These are phyloP conservation scores for Procambarus virginalis DNA, from an alignment of 1,140 invertebrate species.

Conservation along the genomic window DNA sequence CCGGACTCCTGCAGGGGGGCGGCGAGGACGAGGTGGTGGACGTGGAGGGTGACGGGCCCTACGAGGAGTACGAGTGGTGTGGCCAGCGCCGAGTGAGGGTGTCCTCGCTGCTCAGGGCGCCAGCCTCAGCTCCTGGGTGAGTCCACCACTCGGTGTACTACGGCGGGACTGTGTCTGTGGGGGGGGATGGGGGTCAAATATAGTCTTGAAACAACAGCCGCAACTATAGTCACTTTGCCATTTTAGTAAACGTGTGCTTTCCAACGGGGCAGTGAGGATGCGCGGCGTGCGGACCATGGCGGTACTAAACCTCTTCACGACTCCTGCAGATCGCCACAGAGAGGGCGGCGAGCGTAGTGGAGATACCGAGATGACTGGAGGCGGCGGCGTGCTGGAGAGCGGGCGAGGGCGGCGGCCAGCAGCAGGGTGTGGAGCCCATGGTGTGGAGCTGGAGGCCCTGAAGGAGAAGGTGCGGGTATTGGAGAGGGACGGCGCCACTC, in stretches of 20 bases:
- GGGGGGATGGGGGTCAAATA: no score
- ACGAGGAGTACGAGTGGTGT: constrained; percentile 69
- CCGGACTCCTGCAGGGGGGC: constrained; percentile 35
- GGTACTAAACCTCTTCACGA: not conserved
- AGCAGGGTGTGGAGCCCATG: constrained; percentile 49
- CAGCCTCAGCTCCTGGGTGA: constrained; percentile 34
- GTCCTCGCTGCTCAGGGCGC: constrained; percentile 51
- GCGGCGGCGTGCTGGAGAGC: constrained; percentile 26
- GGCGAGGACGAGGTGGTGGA: constrained; percentile 69
- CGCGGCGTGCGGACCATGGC: not conserved
- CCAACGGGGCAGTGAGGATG: not conserved
- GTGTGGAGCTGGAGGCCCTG: constrained; percentile 79
- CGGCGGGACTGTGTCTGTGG: no score
- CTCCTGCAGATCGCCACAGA: constrained; percentile 22
- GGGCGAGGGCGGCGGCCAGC: constrained; percentile 70
- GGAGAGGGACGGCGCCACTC: constrained; percentile 77
- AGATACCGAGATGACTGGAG: constrained; percentile 56
- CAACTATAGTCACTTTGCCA: no score
- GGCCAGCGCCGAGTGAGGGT: constrained; percentile 51
- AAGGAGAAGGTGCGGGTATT: constrained; percentile 82
- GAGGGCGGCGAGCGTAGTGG: constrained; percentile 28
- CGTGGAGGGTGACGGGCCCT: constrained; percentile 67
- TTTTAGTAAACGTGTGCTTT: not conserved
- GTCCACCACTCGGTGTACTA: not conserved
- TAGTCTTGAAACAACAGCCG: no score